Base-by-base conservation (phyloP, 2,797 vertebrate genomes). In the Diplodus sargus region DNA sequence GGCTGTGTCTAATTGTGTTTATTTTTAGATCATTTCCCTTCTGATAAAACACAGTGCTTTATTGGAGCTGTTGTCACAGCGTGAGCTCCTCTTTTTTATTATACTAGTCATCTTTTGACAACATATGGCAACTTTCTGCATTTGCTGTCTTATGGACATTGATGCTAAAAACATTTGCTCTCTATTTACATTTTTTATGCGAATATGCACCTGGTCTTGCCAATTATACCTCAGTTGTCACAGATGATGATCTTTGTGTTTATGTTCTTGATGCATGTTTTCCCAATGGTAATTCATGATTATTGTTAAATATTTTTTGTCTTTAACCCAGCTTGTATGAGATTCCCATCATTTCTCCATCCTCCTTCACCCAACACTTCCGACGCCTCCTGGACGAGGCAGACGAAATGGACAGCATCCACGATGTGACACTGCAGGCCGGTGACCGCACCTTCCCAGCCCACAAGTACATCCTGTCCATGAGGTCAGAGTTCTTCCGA, bases 361-460 rank as follows among this genome's bases (percentile, higher is more conserved):
- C 98, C 64, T 95, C 91, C 51, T 97, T 98, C 93, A 92, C 93
- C 75, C 93, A 96, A 87, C 96, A 99, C 89, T 96, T 99, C 87
- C 94, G 95, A 76, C 95, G 92, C 43, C 94, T 99, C 53, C 85
- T 99, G 87, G 90, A 94, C 8, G 97, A 98, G 85, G 96, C 97
- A 0, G 96, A 97, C 70, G 97, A 99, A 92, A 97, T 90, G 70
- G 98, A 99, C 93, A 97, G 76, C 89, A 98, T 99, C 87, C 98
- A 99, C 14, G 97, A 99, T 66, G 96, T 98, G 82, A 97, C 97
- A 23, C 97, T 99, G 74, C 96, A 98, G 91, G 95, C 98, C 12
- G 97, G 96, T n/a, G 88, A 95, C 70, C 96, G 96, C 86, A 92
- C 93, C 78, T 99, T 98, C 81, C 95, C 97, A 0, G 94, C 95